phyloP scores from a whole-genome alignment of 2,113 vertebrate genomes.

The Salvelinus fontinalis region DNA sequence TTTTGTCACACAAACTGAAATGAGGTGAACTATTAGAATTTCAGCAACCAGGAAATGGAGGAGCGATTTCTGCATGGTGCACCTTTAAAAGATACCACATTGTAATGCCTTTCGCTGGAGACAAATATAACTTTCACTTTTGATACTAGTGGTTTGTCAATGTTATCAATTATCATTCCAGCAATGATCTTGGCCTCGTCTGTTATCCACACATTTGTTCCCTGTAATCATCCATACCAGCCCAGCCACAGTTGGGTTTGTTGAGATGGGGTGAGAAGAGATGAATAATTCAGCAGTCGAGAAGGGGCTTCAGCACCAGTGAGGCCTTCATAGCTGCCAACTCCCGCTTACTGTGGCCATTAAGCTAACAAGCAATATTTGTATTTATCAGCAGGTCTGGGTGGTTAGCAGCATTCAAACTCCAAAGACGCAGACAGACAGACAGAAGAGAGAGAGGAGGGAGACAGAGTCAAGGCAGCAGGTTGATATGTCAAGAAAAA shows the following conservation, averaged over 20 bases:
- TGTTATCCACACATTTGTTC: too few species aligned
- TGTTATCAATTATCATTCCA: background rate
- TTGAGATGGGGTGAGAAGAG: conserved; percentile 45
- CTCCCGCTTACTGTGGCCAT: conserved; percentile 71
- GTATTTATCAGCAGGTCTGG: conserved; percentile 80
- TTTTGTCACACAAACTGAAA: too few species aligned
- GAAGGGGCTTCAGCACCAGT: conserved; percentile 47
- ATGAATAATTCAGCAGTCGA: conserved; percentile 74
- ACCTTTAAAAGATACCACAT: background rate
- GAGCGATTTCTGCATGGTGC: too few species aligned
- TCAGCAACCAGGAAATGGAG: too few species aligned
- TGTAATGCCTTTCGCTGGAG: background rate
- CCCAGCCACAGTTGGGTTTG: too few species aligned
- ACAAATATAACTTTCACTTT: background rate
- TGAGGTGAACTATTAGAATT: too few species aligned
- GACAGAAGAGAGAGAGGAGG: conserved; percentile 28
- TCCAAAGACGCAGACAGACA: conserved; percentile 73
- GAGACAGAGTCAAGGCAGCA: conserved; percentile 57
- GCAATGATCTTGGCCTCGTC: too few species aligned
- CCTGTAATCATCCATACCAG: too few species aligned
- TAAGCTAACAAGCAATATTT: conserved; percentile 78
- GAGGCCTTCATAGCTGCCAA: conserved; percentile 53
- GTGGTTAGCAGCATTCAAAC: conserved; percentile 84
- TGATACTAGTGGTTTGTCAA: background rate
- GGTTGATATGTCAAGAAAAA: conserved; percentile 98